phyloP scores from a whole-genome alignment of 2,797 vertebrate species.

The Ctenochaetus hawaiiensis region DNA sequence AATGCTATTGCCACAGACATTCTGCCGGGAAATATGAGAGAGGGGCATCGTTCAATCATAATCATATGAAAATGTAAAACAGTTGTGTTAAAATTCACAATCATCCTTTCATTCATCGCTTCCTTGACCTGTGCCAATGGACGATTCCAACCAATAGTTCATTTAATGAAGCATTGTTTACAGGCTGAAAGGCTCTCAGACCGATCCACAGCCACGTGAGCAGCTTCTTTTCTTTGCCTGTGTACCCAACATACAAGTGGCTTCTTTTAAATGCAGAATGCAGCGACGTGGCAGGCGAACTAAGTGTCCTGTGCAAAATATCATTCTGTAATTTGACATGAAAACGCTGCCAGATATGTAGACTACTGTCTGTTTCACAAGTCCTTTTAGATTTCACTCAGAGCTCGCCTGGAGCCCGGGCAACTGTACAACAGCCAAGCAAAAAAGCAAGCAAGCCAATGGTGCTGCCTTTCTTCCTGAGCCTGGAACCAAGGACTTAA shows the following conservation, averaged over 20 bases:
- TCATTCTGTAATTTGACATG: slow-evolving; percentile 66
- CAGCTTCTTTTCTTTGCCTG: slow-evolving; percentile 26
- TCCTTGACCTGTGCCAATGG: slow-evolving; percentile 64
- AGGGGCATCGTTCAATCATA: slow-evolving; percentile 65
- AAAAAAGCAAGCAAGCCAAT: slow-evolving; percentile 63
- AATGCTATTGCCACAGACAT: slow-evolving; percentile 80
- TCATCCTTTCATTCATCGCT: slow-evolving; percentile 73
- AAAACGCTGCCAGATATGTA: slow-evolving; percentile 70
- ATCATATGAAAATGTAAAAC: slow-evolving; percentile 62
- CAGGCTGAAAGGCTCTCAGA: slow-evolving; percentile 44
- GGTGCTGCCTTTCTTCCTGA: slow-evolving; percentile 70
- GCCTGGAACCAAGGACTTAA: slow-evolving; percentile 76
- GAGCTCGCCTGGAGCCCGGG: slow-evolving; percentile 65
- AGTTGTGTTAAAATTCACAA: slow-evolving; percentile 72
- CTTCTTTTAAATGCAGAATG: slow-evolving; percentile 50
- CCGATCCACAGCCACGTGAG: slow-evolving; percentile 37
- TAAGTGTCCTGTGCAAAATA: slow-evolving; percentile 64
- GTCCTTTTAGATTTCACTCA: slow-evolving; percentile 77
- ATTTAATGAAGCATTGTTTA: slow-evolving; percentile 76
- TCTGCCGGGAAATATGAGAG: slow-evolving; percentile 75
- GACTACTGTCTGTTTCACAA: slow-evolving; percentile 72
- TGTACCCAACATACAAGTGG: slow-evolving; percentile 38
- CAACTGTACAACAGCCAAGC: slow-evolving; percentile 68
- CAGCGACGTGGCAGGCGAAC: slow-evolving; percentile 48
- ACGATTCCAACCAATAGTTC: slow-evolving; percentile 50